Conservation (phyloP, 2,888 invertebrate genomes). For the Sabellastarte sp. region DNA sequence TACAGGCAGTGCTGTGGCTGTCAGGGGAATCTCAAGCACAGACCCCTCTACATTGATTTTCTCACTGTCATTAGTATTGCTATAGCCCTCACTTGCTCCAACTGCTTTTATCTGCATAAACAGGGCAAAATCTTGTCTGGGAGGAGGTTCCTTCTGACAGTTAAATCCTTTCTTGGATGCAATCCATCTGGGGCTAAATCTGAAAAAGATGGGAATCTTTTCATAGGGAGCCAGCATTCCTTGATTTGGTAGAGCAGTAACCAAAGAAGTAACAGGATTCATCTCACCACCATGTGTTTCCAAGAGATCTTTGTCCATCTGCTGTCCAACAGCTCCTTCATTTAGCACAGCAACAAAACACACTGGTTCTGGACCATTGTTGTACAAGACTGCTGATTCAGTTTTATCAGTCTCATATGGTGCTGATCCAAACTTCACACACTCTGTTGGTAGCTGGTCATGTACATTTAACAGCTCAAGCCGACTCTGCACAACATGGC, state of each 20-base stretch:
- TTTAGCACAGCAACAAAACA: conserved; percentile 58
- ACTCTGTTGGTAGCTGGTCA: conserved; percentile 40
- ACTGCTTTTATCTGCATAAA: conserved; percentile 56
- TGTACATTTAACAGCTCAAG: conserved; percentile 49
- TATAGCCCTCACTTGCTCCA: conserved; percentile 45
- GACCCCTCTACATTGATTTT: conserved; percentile 6
- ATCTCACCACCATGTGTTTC: conserved; percentile 43
- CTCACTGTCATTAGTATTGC: neutral
- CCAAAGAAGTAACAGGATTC: conserved; percentile 53
- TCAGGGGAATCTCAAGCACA: conserved; percentile 52
- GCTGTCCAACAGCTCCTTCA: conserved; percentile 56
- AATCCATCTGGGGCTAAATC: conserved; percentile 59
- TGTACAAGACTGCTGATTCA: conserved; percentile 51
- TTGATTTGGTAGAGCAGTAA: conserved; percentile 57
- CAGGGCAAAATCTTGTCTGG: conserved; percentile 56
- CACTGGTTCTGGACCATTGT: conserved; percentile 56
- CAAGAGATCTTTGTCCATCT: too few species aligned
- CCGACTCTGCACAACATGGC: conserved; percentile 47
- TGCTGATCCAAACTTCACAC: conserved; percentile 54
- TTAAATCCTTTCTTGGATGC: conserved; percentile 52
- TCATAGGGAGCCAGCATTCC: conserved; percentile 56
- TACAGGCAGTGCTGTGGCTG: conserved; percentile 58
- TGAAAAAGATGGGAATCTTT: conserved; percentile 54
- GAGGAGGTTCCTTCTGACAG: conserved; percentile 44
- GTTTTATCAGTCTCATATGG: conserved; percentile 58